Evolutionary conservation across 92 coral and sea anemone species (phyloP), one percentile per base, ranked within the genome.

Genomic region (Paragorgia papillata): DNA sequence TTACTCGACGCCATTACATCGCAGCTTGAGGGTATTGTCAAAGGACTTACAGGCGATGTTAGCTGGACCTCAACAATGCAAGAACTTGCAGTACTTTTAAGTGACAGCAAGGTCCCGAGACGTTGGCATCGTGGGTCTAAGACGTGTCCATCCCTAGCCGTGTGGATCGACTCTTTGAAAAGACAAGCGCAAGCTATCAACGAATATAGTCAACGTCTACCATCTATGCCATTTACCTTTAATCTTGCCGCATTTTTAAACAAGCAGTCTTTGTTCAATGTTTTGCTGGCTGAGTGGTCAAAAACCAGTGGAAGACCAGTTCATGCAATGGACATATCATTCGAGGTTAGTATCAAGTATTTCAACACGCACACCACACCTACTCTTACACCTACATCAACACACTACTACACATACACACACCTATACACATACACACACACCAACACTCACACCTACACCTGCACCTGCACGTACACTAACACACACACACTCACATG

Each of bases 221-320:
- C 58, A 29, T 35, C 40, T 14, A 34, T 24, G 35, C 53, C 78
- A 20, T 30, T 71, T 28, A 34, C 31, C 40, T 43, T 71, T 54
- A 39, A 71, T 71, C 30, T 55, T 7, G 48, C 62, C 31, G 78
- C 32, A 1, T 71, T 71, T 34, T n/a, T 71, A 1, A 55, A 51
- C 21, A 71, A 71, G 44, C 53, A 55, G 40, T 32, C 64, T 33
- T 21, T 71, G 20, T 19, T 53, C 21, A 39, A 71, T 35, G 64
- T 48, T 64, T 30, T 71, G 34, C n/a, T 71, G 65, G 29, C 50
- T 0, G 78, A 71, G 29, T 71, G 62, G 78, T 71, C 78, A 51
- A 71, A 34, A 71, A 14, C 27, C 30, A 71, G 19, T 71, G 78
- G 78, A 71, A 30, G 25, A 31, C 63, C 41, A 30, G 49, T 71